phyloP scores from a whole-genome alignment of 1,140 invertebrate species.

The Drosophila saltans region DNA sequence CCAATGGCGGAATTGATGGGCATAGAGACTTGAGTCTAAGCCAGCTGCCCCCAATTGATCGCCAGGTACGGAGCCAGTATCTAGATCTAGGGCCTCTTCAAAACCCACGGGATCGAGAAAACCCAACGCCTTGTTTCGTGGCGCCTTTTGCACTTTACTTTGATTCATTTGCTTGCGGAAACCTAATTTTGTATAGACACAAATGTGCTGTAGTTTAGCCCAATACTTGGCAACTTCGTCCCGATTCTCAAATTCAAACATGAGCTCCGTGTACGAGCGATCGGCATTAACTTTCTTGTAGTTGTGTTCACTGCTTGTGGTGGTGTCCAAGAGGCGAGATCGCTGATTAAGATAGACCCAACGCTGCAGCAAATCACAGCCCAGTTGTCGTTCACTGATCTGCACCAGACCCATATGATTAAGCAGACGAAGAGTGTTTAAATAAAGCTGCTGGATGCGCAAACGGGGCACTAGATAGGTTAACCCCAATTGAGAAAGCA shows the following conservation, averaged over 20 bases:
- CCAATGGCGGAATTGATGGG: slow-evolving; percentile 89
- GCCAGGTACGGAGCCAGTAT: slow-evolving; percentile 87
- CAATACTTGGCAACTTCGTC: slow-evolving; percentile 89
- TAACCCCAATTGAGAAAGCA: slow-evolving; percentile 84
- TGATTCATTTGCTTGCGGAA: slow-evolving; percentile 64
- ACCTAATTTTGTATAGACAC: slow-evolving; percentile 88
- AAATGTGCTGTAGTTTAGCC: slow-evolving; percentile 88
- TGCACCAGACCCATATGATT: slow-evolving; percentile 89
- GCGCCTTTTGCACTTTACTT: slow-evolving; percentile 1
- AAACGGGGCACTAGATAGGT: slow-evolving; percentile 52
- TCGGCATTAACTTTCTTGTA: slow-evolving; percentile 86
- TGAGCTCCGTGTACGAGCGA: slow-evolving; percentile 84
- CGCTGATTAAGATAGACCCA: slow-evolving; percentile 87
- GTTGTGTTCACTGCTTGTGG: slow-evolving; percentile 84
- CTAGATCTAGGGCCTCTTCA: slow-evolving; percentile 58
- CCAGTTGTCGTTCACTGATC: slow-evolving; percentile 84
- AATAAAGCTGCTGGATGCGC: slow-evolving; percentile 87
- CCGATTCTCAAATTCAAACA: slow-evolving; percentile 85
- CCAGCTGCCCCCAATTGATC: slow-evolving; percentile 90
- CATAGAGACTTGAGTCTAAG: slow-evolving; percentile 88
- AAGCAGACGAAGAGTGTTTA: slow-evolving; percentile 85
- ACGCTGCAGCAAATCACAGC: slow-evolving; percentile 88
- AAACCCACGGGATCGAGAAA: slow-evolving; percentile 57
- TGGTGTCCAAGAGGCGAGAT: slow-evolving; percentile 88
- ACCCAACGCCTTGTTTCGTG: slow-evolving; percentile 27